These are phyloP conservation scores for Pseudomyrmex concolor DNA, from an alignment of 1,140 invertebrate genomes.

Conservation along the genomic window DNA sequence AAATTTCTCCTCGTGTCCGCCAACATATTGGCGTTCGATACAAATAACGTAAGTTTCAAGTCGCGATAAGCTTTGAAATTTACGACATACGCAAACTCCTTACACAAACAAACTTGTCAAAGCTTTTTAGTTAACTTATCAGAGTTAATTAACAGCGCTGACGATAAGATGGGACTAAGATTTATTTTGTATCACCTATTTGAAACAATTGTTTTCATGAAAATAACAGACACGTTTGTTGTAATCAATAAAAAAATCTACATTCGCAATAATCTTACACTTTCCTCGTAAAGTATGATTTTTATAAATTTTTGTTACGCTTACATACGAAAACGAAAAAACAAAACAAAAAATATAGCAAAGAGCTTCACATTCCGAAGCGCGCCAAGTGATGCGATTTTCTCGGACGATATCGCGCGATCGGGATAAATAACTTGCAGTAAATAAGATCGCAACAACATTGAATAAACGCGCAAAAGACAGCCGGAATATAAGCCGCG, in stretches of 20 bases:
- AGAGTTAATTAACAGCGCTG: no score
- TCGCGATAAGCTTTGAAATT: conserved; percentile 12
- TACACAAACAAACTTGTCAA: no score
- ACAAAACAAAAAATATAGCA: background rate
- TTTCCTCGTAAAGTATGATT: background rate
- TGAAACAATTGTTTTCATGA: no score
- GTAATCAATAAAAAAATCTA: conserved; percentile 9
- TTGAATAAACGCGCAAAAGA: conserved; percentile 25
- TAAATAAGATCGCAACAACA: conserved; percentile 46
- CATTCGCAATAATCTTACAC: background rate
- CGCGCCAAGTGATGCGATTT: background rate
- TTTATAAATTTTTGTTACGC: background rate
- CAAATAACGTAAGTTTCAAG: background rate
- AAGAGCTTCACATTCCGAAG: conserved; percentile 6
- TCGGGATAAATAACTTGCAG: conserved; percentile 7
- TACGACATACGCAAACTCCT: background rate
- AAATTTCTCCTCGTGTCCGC: conserved; percentile 13
- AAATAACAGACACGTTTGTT: no score
- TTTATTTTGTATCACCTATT: no score
- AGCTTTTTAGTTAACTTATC: no score
- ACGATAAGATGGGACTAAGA: no score
- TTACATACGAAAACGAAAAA: background rate
- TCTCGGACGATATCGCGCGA: conserved; percentile 12
- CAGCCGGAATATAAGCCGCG: conserved; percentile 22
- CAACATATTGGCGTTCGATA: conserved; percentile 22